Evolutionary conservation across 2,797 vertebrate species (phyloP).

Genomic region (Champsocephalus esox): DNA sequence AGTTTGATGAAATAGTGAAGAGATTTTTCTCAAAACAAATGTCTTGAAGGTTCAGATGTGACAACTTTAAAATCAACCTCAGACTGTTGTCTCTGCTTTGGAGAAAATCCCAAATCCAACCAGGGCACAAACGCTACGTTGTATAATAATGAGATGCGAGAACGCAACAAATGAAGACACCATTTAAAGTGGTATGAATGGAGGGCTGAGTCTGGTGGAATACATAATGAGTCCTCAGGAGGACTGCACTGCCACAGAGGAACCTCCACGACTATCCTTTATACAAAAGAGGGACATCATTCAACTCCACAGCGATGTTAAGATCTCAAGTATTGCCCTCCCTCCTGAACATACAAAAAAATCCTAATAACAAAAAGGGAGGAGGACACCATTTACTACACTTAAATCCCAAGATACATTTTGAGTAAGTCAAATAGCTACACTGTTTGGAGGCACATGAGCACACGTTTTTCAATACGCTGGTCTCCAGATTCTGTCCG

Average conservation of each 20-base stretch:
- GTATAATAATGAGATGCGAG: conserved; percentile 46
- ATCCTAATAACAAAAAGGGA: conserved; percentile 9
- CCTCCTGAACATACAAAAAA: not conserved
- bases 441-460: not conserved
- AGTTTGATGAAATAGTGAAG: not conserved
- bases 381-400: conserved; percentile 13
- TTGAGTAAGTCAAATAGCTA: conserved; percentile 3
- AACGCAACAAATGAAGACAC: conserved; percentile 48
- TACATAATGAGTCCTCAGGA: conserved; percentile 43
- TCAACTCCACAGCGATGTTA: conserved; percentile 3
- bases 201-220: conserved; percentile 34
- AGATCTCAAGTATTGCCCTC: not conserved
- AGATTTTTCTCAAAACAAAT: not conserved
- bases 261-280: conserved; percentile 8
- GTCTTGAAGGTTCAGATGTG: not conserved
- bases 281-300: conserved; percentile 20
- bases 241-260: conserved; percentile 19
- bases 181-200: conserved; percentile 33
- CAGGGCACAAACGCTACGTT: conserved; percentile 35
- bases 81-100: not conserved
- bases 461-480: not conserved
- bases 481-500: not conserved
- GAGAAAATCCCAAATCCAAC: not conserved
- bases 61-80: not conserved
- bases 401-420: not conserved